These are phyloP conservation scores for Sebastes diaconus DNA, from an alignment of 2,797 vertebrate genomes.

Conservation along the genomic window DNA sequence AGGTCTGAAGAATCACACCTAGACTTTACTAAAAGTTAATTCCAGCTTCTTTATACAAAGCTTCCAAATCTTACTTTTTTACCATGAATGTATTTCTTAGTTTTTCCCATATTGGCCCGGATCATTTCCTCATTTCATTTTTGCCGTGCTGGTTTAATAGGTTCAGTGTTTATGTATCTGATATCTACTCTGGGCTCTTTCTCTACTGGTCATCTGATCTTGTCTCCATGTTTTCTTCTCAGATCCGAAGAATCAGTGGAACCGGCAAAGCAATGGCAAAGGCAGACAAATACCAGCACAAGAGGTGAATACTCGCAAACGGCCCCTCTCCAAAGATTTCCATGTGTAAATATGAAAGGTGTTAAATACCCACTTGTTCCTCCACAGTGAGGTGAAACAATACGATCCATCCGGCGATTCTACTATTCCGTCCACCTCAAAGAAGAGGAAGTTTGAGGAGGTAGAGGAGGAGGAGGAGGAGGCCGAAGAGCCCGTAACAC, in stretches of 20 bases:
- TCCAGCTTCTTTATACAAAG: not conserved
- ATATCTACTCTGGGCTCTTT: not conserved
- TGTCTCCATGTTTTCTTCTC: not conserved
- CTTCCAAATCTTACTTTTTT: no score
- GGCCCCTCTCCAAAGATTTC: rapidly evolving
- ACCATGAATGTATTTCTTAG: no score
- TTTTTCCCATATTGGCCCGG: not conserved
- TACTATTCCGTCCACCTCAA: constrained; percentile 89
- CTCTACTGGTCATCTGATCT: not conserved
- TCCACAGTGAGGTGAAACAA: constrained; percentile 88
- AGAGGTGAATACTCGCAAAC: constrained; percentile 83
- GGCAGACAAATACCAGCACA: constrained; percentile 96
- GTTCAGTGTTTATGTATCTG: not conserved
- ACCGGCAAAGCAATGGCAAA: constrained; percentile 94
- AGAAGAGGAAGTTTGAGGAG: constrained; percentile 93
- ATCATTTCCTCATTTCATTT: not conserved
- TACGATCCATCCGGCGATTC: constrained; percentile 96
- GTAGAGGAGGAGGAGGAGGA: constrained; percentile 74
- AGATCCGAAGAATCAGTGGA: constrained; percentile 96
- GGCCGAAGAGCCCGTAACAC: constrained; percentile 56
- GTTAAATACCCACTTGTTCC: not conserved
- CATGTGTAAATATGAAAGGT: not conserved
- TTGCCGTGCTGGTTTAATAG: not conserved
- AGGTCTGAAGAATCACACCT: not conserved
- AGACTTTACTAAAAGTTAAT: not conserved